These are phyloP conservation scores for Vanessa cardui DNA, from an alignment of 2,888 invertebrate genomes.

Conservation along the genomic window DNA sequence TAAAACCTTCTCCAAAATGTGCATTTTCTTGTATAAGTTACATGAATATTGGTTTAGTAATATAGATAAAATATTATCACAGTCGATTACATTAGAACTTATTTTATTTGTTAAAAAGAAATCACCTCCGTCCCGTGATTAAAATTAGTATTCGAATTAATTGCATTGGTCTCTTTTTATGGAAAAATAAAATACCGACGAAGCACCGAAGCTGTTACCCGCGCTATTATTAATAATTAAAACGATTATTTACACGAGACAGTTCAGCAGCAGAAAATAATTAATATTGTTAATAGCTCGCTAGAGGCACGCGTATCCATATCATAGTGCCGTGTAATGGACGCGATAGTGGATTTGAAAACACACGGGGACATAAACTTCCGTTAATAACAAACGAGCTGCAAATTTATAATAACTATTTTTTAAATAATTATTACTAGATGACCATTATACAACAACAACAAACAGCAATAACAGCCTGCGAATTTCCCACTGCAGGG, in stretches of 20 bases:
- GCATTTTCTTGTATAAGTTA: no score
- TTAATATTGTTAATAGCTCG: conserved; percentile 62
- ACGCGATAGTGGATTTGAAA: conserved; percentile 32
- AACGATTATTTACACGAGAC: conserved; percentile 59
- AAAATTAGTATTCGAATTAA: conserved; percentile 19
- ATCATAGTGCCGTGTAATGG: conserved; percentile 39
- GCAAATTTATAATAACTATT: not conserved
- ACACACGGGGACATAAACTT: conserved; percentile 26
- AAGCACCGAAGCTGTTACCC: conserved; percentile 28
- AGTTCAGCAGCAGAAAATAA: conserved; percentile 49
- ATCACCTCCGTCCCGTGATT: not conserved
- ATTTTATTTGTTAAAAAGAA: no score
- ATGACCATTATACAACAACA: no score
- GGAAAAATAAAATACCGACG: conserved; percentile 23
- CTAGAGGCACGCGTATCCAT: conserved; percentile 45
- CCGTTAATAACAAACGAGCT: not conserved
- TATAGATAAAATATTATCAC: no score
- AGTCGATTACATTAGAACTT: no score
- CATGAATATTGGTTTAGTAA: no score
- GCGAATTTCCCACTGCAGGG: no score
- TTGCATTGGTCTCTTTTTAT: conserved; percentile 3
- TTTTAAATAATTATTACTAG: no score
- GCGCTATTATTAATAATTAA: conserved; percentile 59
- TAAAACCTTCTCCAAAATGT: no score
- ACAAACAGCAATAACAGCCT: no score